Percentiles rank a stretch among this genome's conserved stretches.
Evolutionary conservation across 2,113 vertebrate species (phyloP).

Genomic region (Ailuropoda melanoleuca): DNA sequence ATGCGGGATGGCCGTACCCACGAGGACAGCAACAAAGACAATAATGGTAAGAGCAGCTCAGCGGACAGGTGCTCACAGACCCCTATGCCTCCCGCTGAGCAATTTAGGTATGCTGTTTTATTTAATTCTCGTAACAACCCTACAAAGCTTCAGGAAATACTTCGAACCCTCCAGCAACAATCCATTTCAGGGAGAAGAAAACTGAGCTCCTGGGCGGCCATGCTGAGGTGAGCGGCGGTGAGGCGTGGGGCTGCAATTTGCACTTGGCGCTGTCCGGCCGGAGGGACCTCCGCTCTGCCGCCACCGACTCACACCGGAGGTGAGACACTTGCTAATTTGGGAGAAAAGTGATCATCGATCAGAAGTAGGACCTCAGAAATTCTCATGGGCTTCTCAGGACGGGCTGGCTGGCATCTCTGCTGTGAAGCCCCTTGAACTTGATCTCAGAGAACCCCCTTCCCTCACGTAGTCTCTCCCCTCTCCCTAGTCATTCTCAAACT

Average conservation of each 20-base stretch:
- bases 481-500: background rate
- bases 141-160: background rate
- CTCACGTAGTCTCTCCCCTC: no score
- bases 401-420: background rate
- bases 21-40: background rate
- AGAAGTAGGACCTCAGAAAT: background rate
- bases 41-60: no score
- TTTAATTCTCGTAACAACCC: background rate
- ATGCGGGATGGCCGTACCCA: fast-evolving
- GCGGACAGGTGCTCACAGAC: background rate
- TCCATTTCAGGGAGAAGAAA: background rate
- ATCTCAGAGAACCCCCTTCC: background rate
- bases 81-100: background rate
- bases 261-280: background rate
- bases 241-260: background rate
- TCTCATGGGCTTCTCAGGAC: background rate
- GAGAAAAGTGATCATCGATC: background rate
- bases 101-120: background rate
- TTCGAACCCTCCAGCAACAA: background rate
- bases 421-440: background rate
- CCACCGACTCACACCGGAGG: background rate
- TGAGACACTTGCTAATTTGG: background rate
- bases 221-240: background rate
- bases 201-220: background rate
- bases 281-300: background rate